phyloP scores from a whole-genome alignment of 1,140 invertebrate species.

The Drosophila ogumai region DNA sequence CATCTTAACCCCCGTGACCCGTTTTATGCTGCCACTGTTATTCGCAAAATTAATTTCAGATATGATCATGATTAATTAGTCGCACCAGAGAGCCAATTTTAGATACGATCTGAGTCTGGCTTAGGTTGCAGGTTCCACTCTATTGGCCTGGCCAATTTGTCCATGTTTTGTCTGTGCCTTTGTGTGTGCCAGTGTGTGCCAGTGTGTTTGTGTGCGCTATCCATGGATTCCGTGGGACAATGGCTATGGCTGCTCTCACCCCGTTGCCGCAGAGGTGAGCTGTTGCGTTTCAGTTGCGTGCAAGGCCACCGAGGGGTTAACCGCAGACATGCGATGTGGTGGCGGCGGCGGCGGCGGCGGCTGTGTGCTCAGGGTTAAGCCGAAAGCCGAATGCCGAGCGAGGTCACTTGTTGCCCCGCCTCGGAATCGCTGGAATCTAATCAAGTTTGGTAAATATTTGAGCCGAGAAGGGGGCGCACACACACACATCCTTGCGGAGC shows the following conservation, averaged over 20 bases:
- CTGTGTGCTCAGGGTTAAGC: slow-evolving; percentile 25
- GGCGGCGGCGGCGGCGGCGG: not conserved
- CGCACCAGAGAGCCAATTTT: slow-evolving; percentile 42
- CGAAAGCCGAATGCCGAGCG: slow-evolving; percentile 5
- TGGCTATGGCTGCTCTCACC: not conserved
- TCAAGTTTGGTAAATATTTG: slow-evolving; percentile 54
- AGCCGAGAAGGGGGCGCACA: not conserved
- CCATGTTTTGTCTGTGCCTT: not conserved
- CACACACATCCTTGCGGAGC: slow-evolving; percentile 24
- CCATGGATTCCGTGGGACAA: slow-evolving; percentile 6
- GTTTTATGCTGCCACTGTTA: not conserved
- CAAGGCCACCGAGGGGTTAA: slow-evolving; percentile 43
- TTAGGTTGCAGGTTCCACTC: slow-evolving; percentile 6
- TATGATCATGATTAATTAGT: slow-evolving; percentile 32
- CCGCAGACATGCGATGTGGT: slow-evolving; percentile 44
- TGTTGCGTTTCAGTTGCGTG: slow-evolving; percentile 38
- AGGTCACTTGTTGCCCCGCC: slow-evolving; percentile 48
- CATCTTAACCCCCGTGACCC: too few relatives aligned
- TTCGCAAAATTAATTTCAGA: slow-evolving; percentile 19
- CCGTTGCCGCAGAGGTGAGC: slow-evolving; percentile 4
- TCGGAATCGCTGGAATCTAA: slow-evolving; percentile 42
- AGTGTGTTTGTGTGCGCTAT: not conserved
- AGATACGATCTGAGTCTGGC: slow-evolving; percentile 49
- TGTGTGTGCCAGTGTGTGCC: not conserved
- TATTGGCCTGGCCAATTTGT: slow-evolving; percentile 14